Base-by-base conservation (phyloP, 2,888 invertebrate species). In the Chesias legatella region DNA sequence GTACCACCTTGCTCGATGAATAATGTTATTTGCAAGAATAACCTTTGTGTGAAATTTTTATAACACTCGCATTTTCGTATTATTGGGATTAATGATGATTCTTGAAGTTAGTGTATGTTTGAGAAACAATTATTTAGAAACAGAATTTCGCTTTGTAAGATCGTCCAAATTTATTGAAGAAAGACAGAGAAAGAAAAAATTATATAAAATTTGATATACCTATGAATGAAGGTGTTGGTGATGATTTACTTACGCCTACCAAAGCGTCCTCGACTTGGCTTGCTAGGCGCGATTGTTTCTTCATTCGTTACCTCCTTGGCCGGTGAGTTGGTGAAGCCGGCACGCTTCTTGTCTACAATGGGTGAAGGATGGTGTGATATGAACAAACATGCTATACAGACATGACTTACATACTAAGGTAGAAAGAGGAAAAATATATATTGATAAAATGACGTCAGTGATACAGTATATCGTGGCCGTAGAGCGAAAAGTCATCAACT, bases 191-290 rank as follows among this genome's bases (percentile, higher is more conserved):
- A 8, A 44, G 38, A 9, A 24, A 34, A n/a, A 41, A 25, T 29
- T 5, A 34, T 7, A 43, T 13, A 48, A 40, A 37, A 34, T 9
- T 11, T 7, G 21, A 21, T 43, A 22, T 55, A 55, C 52, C 54
- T 55, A 50, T 48, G 23, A 30, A 26, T 32, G 30, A 21, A 29
- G 40, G 20, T 42, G 43, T 34, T 46, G 49, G 26, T 43, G 46
- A 46, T 23, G n/a, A n/a, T n/a, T n/a, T 50, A 75, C 85, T 74
- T 74, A 88, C 86, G 83, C 68, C 72, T 76, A 52, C 79, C 79
- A 58, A 88, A 88, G 41, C 88, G 73, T 31, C 73, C 76, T 55
- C 80, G 74, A 60, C 59, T 76, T 21, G 80, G 74, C 35, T 85
- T 46, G 40, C 48, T 86, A 10, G 69, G 52, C 2, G 75, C 53